phyloP scores from a whole-genome alignment of 2,113 vertebrate species.

The Craseonycteris thonglongyai region DNA sequence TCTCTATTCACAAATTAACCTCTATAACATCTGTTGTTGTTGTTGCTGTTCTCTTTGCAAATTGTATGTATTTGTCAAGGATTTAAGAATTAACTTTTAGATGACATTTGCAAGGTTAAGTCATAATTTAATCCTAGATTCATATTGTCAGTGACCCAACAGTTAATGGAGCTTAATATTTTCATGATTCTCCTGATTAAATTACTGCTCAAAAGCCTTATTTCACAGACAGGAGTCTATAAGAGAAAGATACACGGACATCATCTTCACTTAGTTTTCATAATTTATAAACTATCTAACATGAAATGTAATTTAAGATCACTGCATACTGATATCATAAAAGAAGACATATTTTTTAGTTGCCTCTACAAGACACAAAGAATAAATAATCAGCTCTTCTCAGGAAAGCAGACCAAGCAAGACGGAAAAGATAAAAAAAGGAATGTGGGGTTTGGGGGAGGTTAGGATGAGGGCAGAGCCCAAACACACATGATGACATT shows the following conservation, averaged over 20 bases:
- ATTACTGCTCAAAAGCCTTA: conserved; percentile 72
- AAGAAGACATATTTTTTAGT: conserved; percentile 22
- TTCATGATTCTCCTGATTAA: conserved; percentile 74
- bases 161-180: conserved; percentile 76
- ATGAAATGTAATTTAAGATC: conserved; percentile 64
- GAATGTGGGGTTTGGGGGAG: neutral
- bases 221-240: conserved; percentile 66
- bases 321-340: conserved; percentile 40
- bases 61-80: conserved; percentile 61
- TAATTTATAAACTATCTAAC: conserved; percentile 59
- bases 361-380: neutral
- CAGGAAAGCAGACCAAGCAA: neutral
- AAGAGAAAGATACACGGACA: conserved; percentile 61
- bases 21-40: conserved; percentile 32
- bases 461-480: conserved; percentile 45
- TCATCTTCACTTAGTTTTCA: conserved; percentile 61
- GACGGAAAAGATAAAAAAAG: neutral
- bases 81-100: conserved; percentile 68
- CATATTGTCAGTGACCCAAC: conserved; percentile 68
- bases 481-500: conserved; percentile 74
- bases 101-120: conserved; percentile 68
- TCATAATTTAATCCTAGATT: conserved; percentile 75
- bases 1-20: conserved; percentile 34
- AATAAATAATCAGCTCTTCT: conserved; percentile 10
- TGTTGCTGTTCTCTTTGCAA: neutral